A percentile compares a stretch with the other conserved stretches of the same genome.
phyloP scores from a whole-genome alignment of 2,888 invertebrate genomes.

The Caenorhabditis sulstoni region DNA sequence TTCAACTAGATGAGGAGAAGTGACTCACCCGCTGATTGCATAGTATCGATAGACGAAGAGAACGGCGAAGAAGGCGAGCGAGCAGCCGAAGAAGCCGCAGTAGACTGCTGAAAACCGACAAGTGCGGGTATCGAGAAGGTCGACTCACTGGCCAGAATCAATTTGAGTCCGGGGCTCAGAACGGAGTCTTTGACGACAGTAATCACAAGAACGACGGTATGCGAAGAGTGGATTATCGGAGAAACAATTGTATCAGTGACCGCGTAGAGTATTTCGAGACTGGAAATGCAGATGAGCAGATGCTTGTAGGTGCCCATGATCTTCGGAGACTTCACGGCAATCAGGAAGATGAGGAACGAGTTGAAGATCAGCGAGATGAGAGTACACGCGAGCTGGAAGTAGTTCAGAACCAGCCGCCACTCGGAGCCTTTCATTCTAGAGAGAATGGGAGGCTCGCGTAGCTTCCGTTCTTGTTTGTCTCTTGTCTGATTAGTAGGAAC shows the following conservation, averaged over 20 bases:
- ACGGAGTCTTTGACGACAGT: neutral
- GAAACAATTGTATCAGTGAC: conserved; percentile 6
- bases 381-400: neutral
- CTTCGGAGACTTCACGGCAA: neutral
- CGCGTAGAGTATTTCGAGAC: conserved; percentile 25
- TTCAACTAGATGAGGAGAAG: no score
- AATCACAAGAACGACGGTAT: conserved; percentile 21
- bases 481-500: no score
- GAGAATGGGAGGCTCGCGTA: neutral
- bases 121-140: neutral
- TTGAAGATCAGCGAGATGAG: neutral
- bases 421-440: neutral
- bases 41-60: conserved; percentile 32
- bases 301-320: conserved; percentile 13
- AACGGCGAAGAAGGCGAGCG: conserved; percentile 27
- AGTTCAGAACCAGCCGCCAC: neutral
- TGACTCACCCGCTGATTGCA: conserved; percentile 22
- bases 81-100: conserved; percentile 30
- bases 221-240: conserved; percentile 25
- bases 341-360: neutral
- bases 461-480: no score
- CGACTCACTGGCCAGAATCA: neutral
- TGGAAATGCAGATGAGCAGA: conserved; percentile 12
- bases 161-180: neutral
- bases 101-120: conserved; percentile 18